Conservation (phyloP, 2,113 vertebrate species). For the Xiphorhynchus elegans region DNA sequence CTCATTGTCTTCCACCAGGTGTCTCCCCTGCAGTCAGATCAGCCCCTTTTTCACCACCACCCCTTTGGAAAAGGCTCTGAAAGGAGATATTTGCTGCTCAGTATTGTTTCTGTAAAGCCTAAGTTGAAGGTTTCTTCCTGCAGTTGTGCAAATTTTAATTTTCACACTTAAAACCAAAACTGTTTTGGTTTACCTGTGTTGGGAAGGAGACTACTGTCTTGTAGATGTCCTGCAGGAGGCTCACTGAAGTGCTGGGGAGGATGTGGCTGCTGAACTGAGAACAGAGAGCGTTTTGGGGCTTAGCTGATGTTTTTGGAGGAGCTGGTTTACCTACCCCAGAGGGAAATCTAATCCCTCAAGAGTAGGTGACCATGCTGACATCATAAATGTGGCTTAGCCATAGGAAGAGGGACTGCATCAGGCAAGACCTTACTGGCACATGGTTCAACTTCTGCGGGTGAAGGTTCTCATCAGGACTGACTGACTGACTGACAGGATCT, state of each 20-base stretch:
- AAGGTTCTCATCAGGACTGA: neutral
- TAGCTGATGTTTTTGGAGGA: neutral
- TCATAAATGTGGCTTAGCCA: neutral
- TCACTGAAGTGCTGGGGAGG: neutral
- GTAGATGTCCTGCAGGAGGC: neutral
- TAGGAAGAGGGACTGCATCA: neutral
- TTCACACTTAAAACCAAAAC: neutral
- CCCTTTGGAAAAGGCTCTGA: neutral
- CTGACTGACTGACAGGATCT: neutral
- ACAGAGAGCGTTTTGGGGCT: neutral
- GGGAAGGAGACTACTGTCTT: neutral
- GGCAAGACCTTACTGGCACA: neutral
- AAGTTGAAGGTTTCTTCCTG: neutral
- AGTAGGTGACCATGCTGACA: neutral
- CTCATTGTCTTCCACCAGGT: neutral
- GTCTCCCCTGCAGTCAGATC: neutral
- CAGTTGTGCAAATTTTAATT: neutral
- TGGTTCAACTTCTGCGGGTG: neutral
- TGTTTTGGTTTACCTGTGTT: neutral
- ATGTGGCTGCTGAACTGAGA: neutral
- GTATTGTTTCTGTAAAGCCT: neutral
- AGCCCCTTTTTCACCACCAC: neutral
- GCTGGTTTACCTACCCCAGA: neutral
- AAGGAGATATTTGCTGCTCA: accelerated
- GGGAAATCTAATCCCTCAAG: neutral